These are phyloP conservation scores for Nyleta sp. DNA, from an alignment of 2,888 invertebrate species.

Conservation along the genomic window DNA sequence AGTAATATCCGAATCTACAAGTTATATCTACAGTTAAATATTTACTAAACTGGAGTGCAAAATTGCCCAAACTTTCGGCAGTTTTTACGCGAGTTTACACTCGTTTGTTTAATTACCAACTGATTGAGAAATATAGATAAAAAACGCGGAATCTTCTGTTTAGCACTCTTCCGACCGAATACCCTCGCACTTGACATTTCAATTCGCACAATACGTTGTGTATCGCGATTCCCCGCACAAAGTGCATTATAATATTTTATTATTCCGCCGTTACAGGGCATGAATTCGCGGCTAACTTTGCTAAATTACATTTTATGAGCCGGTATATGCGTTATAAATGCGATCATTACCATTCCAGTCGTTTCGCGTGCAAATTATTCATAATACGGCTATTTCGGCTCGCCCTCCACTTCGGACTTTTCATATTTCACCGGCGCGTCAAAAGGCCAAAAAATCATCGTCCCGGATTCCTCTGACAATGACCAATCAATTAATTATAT, in stretches of 20 bases:
- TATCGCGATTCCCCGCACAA: constrained; percentile 15
- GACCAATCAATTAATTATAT: constrained; percentile 15
- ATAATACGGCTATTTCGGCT: constrained; percentile 47
- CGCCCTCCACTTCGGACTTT: constrained; percentile 29
- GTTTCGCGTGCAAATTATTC: constrained; percentile 60
- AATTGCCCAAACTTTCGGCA: background rate
- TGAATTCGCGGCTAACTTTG: constrained; percentile 60
- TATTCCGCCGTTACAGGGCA: constrained; percentile 49
- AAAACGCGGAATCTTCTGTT: constrained; percentile 28
- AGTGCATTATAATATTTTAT: constrained; percentile 60
- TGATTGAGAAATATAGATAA: constrained; percentile 35
- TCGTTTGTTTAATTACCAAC: constrained; percentile 37
- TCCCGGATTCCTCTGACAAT: background rate
- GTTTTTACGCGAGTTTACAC: background rate
- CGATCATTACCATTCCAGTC: constrained; percentile 61
- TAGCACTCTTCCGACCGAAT: constrained; percentile 43
- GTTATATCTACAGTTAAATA: too few relatives aligned
- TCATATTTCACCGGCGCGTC: constrained; percentile 17
- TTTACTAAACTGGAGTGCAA: too few relatives aligned
- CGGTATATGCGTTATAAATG: constrained; percentile 59
- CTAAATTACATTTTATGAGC: constrained; percentile 61
- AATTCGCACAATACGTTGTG: constrained; percentile 52
- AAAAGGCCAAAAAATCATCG: constrained; percentile 12
- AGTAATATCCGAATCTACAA: too few relatives aligned
- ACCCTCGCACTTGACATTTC: constrained; percentile 56